Percentiles rank a stretch among this genome's conserved stretches.
phyloP scores from a whole-genome alignment of 2,797 vertebrate genomes.

The Anguilla obscura region DNA sequence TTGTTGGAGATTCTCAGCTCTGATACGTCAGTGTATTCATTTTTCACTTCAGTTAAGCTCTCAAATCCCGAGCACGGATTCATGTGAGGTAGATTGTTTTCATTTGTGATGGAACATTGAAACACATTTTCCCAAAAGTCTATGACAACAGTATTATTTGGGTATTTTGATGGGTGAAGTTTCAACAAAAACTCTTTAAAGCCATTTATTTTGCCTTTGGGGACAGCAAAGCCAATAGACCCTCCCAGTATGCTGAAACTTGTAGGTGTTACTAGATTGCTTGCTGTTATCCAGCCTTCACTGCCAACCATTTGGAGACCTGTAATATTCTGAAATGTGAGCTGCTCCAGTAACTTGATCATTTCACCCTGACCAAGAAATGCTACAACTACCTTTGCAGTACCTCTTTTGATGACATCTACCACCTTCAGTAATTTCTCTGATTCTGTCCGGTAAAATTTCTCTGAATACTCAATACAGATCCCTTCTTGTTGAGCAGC shows the following conservation, averaged over 20 bases:
- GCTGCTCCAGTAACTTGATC: slow-evolving; percentile 40
- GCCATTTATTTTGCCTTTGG: slow-evolving; percentile 38
- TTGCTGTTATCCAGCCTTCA: slow-evolving; percentile 47
- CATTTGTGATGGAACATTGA: slow-evolving; percentile 31
- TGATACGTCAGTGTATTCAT: slow-evolving; percentile 41
- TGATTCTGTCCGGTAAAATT: slow-evolving; percentile 50
- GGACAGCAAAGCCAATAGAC: slow-evolving; percentile 48
- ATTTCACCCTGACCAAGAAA: slow-evolving; percentile 52
- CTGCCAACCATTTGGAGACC: slow-evolving; percentile 48
- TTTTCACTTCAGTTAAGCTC: slow-evolving; percentile 36
- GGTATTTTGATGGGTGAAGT: slow-evolving; percentile 39
- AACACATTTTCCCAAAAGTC: slow-evolving; percentile 46
- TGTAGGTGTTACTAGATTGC: slow-evolving; percentile 26
- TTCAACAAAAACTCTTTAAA: slow-evolving; percentile 44
- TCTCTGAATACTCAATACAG: slow-evolving; percentile 59
- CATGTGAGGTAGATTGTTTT: neutral
- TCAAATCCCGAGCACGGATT: slow-evolving; percentile 44
- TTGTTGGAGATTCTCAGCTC: slow-evolving; percentile 42
- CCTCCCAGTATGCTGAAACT: slow-evolving; percentile 41
- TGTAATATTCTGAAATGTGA: slow-evolving; percentile 40
- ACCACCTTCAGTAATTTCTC: slow-evolving; percentile 49
- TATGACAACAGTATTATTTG: slow-evolving; percentile 37
- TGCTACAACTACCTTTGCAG: slow-evolving; percentile 52
- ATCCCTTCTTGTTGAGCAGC: slow-evolving; percentile 49
- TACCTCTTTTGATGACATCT: slow-evolving; percentile 53